Percentiles rank a stretch among this genome's conserved stretches.
Evolutionary conservation across 2,113 vertebrate species (phyloP).

Genomic region (Morphnarchus princeps): DNA sequence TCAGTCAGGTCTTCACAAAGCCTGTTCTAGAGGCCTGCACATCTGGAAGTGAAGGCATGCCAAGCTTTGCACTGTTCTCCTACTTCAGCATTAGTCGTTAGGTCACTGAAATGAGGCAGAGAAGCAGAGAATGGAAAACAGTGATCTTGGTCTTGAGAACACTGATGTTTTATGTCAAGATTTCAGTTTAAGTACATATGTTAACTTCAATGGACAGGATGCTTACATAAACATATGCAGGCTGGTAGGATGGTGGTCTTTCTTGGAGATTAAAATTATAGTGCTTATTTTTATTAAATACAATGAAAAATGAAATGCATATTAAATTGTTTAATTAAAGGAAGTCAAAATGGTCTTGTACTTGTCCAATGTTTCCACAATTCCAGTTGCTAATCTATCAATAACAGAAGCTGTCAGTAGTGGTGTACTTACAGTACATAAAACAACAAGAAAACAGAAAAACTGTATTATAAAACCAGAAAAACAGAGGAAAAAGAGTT

Average conservation of each 20-base stretch:
- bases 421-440: background rate
- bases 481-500: background rate
- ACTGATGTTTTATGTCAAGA: background rate
- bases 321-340: background rate
- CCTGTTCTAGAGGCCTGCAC: background rate
- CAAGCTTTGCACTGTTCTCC: background rate
- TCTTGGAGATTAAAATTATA: background rate
- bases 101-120: background rate
- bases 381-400: background rate
- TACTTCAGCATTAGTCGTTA: background rate
- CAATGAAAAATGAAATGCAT: background rate
- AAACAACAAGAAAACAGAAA: background rate
- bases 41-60: background rate
- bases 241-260: background rate
- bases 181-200: background rate
- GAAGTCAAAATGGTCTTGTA: background rate
- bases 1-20: background rate
- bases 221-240: background rate
- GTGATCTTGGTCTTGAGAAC: background rate
- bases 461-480: background rate
- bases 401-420: background rate
- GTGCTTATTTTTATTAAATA: background rate
- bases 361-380: background rate
- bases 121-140: background rate
- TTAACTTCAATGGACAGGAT: background rate